phyloP scores from a whole-genome alignment of 2,797 vertebrate species.

The Poeciliopsis presidionis region DNA sequence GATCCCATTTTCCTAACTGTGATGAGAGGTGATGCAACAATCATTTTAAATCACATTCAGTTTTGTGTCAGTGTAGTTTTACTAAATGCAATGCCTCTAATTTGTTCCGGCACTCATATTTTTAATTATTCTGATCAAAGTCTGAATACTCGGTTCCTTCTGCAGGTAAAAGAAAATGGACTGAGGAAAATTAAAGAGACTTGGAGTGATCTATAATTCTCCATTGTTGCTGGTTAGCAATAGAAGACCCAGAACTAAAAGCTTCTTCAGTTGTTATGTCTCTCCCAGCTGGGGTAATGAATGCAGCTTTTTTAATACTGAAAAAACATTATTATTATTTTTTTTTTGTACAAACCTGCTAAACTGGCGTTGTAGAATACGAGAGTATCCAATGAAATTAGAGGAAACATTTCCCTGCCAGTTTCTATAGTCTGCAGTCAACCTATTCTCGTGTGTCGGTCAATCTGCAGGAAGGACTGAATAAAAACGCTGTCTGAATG shows the following conservation, averaged over 20 bases:
- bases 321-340: background rate
- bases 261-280: background rate
- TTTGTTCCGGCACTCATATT: background rate
- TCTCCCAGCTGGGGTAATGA: background rate
- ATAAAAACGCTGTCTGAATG: background rate
- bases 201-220: background rate
- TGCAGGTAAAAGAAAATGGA: background rate
- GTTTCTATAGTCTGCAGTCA: background rate
- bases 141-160: background rate
- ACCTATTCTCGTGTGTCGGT: no score
- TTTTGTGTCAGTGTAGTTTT: background rate
- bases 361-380: background rate
- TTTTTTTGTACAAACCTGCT: background rate
- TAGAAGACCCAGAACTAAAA: background rate
- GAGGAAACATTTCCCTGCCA: background rate
- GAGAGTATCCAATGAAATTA: background rate
- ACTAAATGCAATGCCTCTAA: background rate
- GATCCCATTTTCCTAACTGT: background rate
- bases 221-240: background rate
- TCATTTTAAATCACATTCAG: background rate
- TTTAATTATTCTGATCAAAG: background rate
- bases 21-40: background rate
- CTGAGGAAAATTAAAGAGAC: background rate
- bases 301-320: background rate
- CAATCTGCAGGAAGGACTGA: background rate